Evolutionary conservation across 2,888 invertebrate species (phyloP).

Genomic region (Cristatella mucedo): DNA sequence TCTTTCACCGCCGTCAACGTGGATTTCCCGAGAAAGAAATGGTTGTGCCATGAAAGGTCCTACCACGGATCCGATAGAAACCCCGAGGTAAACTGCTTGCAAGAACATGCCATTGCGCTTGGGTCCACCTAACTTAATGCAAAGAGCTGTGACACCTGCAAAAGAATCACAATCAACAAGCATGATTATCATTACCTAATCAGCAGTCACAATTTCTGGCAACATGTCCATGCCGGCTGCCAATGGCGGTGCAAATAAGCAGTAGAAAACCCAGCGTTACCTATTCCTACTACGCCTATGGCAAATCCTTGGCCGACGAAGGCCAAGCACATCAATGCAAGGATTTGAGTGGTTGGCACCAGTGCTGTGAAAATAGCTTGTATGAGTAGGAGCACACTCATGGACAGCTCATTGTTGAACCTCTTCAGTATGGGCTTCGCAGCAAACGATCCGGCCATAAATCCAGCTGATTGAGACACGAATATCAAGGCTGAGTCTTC

Average conservation of each 20-base stretch:
- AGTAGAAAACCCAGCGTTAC: too few species aligned
- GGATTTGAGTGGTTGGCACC: background rate
- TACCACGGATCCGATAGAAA: slow-evolving; percentile 1
- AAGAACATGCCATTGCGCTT: slow-evolving; percentile 8
- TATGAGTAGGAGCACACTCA: background rate
- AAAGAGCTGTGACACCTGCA: slow-evolving; percentile 1
- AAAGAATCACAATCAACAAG: too few species aligned
- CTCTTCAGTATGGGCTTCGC: slow-evolving; percentile 4
- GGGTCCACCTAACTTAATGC: slow-evolving; percentile 2
- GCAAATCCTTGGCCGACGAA: slow-evolving; percentile 7
- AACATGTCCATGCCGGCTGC: too few species aligned
- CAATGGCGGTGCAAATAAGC: too few species aligned
- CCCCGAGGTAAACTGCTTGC: slow-evolving; percentile 5
- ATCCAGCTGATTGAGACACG: slow-evolving; percentile 6
- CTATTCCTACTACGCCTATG: slow-evolving; percentile 6
- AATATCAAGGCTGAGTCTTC: slow-evolving; percentile 3
- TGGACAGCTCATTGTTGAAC: slow-evolving; percentile 3
- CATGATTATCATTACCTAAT: too few species aligned
- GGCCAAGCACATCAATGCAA: background rate
- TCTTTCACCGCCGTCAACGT: too few species aligned
- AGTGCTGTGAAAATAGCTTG: slow-evolving; percentile 2
- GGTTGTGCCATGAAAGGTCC: slow-evolving; percentile 8
- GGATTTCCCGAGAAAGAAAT: slow-evolving; percentile 4
- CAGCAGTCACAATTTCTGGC: too few species aligned
- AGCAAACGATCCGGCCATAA: background rate